Percentiles rank a stretch among this genome's conserved stretches.
These are phyloP conservation scores for Drosophila limbata DNA, from an alignment of 2,888 invertebrate genomes.

Conservation along the genomic window DNA sequence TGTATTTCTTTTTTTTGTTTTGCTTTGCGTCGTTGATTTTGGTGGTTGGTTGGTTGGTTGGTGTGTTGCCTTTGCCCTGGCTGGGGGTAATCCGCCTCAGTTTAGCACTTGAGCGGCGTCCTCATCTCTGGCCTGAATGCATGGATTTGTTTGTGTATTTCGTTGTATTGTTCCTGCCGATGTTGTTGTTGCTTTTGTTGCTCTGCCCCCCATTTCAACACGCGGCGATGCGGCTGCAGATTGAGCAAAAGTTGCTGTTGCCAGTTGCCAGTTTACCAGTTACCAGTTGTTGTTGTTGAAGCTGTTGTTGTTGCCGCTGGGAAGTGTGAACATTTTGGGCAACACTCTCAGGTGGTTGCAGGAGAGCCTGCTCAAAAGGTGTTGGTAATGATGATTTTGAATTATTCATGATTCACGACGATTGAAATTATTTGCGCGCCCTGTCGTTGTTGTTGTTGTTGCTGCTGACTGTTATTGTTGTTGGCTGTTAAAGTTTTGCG, in stretches of 20 bases:
- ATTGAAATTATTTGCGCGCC: slow-evolving; percentile 81
- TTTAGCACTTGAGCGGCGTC: slow-evolving; percentile 81
- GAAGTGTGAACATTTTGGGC: slow-evolving; percentile 79
- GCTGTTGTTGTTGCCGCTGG: slow-evolving; percentile 62
- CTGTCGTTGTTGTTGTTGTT: slow-evolving; percentile 20
- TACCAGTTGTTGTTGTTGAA: slow-evolving; percentile 33
- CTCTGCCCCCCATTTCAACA: slow-evolving; percentile 60
- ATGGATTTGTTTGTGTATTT: slow-evolving; percentile 57
- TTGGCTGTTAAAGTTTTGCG: slow-evolving; percentile 72
- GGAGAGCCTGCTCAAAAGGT: slow-evolving; percentile 71
- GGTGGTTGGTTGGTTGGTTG: slow-evolving; percentile 13
- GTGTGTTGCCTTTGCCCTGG: slow-evolving; percentile 52
- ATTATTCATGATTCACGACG: slow-evolving; percentile 81
- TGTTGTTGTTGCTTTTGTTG: slow-evolving; percentile 27
- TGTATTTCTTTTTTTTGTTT: slow-evolving; percentile 17
- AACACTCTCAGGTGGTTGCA: slow-evolving; percentile 74
- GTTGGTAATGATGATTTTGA: slow-evolving; percentile 81
- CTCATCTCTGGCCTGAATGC: slow-evolving; percentile 41
- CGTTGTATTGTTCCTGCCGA: slow-evolving; percentile 49
- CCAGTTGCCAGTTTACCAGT: slow-evolving; percentile 47
- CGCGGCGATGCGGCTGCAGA: slow-evolving; percentile 70
- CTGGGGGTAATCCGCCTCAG: slow-evolving; percentile 80
- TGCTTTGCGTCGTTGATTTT: slow-evolving; percentile 16
- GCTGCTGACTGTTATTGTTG: slow-evolving; percentile 36
- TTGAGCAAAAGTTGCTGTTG: slow-evolving; percentile 72